Percentiles rank a stretch among this genome's conserved stretches.
Conservation (phyloP, 1,140 invertebrate species). For the Drosophila ironensis region DNA sequence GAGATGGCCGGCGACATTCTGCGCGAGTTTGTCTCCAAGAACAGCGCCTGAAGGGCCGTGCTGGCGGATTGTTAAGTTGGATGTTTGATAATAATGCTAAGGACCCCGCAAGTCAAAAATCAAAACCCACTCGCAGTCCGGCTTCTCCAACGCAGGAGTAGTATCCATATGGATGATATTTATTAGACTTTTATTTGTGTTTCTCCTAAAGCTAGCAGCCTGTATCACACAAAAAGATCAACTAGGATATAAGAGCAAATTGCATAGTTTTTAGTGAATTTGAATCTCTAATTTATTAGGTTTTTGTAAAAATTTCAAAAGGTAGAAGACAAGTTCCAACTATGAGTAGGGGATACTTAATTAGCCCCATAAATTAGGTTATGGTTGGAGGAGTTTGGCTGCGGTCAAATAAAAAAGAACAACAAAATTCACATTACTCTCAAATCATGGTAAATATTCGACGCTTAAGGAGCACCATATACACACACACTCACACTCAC, state of each 20-base stretch:
- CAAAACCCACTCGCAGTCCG: neutral
- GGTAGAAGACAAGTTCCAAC: neutral
- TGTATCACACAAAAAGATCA: too few relatives aligned
- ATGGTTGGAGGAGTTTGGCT: slow-evolving; percentile 17
- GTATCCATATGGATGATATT: too few relatives aligned
- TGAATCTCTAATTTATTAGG: neutral
- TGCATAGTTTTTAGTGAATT: too few relatives aligned
- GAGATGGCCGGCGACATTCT: slow-evolving; percentile 97
- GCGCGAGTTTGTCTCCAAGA: slow-evolving; percentile 90
- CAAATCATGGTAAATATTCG: slow-evolving; percentile 36
- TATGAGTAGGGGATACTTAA: neutral
- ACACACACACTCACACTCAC: slow-evolving; percentile 9
- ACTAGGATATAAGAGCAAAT: too few relatives aligned
- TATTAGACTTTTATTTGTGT: neutral
- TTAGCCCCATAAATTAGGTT: too few relatives aligned
- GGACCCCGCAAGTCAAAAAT: neutral
- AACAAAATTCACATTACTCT: slow-evolving; percentile 26
- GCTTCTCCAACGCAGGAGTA: slow-evolving; percentile 27
- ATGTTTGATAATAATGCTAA: neutral
- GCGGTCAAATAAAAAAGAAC: slow-evolving; percentile 26
- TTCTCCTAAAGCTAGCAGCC: too few relatives aligned
- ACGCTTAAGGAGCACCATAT: slow-evolving; percentile 54
- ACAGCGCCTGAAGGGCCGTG: slow-evolving; percentile 65
- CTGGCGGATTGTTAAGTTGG: slow-evolving; percentile 4
- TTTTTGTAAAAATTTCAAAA: neutral